phyloP scores from a whole-genome alignment of 92 coral and sea anemone genomes.

The Montipora capitata region DNA sequence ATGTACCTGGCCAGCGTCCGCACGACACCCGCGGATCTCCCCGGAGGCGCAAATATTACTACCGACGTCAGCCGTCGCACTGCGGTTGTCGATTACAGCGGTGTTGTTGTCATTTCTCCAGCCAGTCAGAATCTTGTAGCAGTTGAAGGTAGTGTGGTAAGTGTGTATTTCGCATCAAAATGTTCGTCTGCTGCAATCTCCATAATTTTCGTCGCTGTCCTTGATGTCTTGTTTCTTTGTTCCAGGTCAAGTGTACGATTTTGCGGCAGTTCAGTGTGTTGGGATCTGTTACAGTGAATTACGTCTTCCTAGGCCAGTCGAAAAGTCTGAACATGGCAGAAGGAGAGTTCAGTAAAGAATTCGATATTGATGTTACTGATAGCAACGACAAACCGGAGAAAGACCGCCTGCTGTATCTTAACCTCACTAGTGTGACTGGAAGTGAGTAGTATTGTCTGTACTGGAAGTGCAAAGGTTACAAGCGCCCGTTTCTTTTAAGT shows the following conservation, averaged over 20 bases:
- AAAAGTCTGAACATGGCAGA: slow-evolving; percentile 72
- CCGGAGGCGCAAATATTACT: slow-evolving; percentile 90
- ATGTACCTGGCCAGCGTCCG: slow-evolving; percentile 79
- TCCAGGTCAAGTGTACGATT: slow-evolving; percentile 77
- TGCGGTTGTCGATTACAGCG: slow-evolving; percentile 92
- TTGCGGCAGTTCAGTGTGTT: slow-evolving; percentile 91
- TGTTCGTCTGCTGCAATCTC: neutral
- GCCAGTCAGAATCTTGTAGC: slow-evolving; percentile 74
- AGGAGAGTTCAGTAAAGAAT: slow-evolving; percentile 88
- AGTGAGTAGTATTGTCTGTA: slow-evolving; percentile 47
- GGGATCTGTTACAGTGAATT: slow-evolving; percentile 82
- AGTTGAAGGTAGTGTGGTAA: slow-evolving; percentile 84
- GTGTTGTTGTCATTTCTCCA: slow-evolving; percentile 89
- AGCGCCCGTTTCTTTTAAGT: too few relatives aligned
- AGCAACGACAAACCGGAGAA: slow-evolving; percentile 79
- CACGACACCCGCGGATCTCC: slow-evolving; percentile 65
- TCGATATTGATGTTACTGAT: slow-evolving; percentile 71
- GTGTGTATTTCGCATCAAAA: neutral
- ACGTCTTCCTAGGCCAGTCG: slow-evolving; percentile 67
- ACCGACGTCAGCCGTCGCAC: slow-evolving; percentile 65
- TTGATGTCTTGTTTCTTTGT: neutral
- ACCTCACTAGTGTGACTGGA: slow-evolving; percentile 90
- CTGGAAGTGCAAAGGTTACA: too few relatives aligned
- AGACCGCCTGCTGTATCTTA: slow-evolving; percentile 75
- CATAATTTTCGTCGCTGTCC: neutral